Evolutionary conservation across 1,140 invertebrate species (phyloP).

Genomic region (Brachionus angularis): DNA sequence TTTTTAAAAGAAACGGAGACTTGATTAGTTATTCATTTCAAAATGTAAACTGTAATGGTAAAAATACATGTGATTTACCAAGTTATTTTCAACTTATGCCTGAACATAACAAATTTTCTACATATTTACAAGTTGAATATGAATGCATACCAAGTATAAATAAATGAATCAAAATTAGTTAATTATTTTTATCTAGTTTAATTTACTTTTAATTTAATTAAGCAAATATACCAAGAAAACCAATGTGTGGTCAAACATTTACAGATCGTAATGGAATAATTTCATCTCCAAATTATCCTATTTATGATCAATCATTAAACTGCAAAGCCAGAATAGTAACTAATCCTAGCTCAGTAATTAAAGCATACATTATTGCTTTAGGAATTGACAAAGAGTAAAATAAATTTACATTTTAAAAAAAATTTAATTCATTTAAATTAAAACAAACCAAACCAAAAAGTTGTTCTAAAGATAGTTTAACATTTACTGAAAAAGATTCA

Average conservation of each 20-base stretch:
- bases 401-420: background rate
- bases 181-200: no score
- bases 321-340: constrained; percentile 23
- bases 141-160: constrained; percentile 39
- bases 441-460: no score
- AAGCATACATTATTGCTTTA: constrained; percentile 30
- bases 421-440: background rate
- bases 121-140: constrained; percentile 37
- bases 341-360: background rate
- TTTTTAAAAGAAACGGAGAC: constrained; percentile 1
- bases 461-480: constrained; percentile 7
- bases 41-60: constrained; percentile 24
- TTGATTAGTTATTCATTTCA: constrained; percentile 19
- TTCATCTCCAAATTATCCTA: constrained; percentile 18
- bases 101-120: constrained; percentile 2
- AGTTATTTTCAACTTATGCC: background rate
- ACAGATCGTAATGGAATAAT: constrained; percentile 29
- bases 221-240: constrained; percentile 11
- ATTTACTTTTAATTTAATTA: no score
- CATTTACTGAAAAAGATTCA: constrained; percentile 5
- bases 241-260: constrained; percentile 35
- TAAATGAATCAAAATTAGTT: no score
- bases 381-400: constrained; percentile 33
- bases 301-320: constrained; percentile 29
- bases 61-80: constrained; percentile 4